Base-by-base conservation (phyloP, 2,113 vertebrate species). In the Pseudorasbora parva region DNA sequence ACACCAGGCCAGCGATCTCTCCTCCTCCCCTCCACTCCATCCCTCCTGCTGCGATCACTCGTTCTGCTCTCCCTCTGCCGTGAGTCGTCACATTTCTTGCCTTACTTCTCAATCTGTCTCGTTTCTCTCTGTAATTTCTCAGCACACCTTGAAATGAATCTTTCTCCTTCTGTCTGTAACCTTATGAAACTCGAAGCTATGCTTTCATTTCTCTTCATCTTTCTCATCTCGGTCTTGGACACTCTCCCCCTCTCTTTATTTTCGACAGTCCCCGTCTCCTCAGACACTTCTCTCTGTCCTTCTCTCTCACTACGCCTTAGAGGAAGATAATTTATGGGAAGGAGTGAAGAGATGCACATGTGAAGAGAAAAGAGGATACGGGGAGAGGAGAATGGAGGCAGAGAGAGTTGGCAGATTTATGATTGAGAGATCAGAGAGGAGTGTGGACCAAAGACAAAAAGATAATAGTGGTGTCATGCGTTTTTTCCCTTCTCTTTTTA, bases 21-120 rank as follows among this genome's bases (percentile, higher is more conserved):
- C 87, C 92, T 84, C 79, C 86, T 85, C 88, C 88, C 91, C 72
- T 85, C 84, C 23, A 72, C 89, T 77, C 74, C 84, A 88, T 90
- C 90, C 76, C 79, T 92, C 81, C 81, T 83, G 82, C 84, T 93
- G 73, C 88, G 91, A 71, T 88, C 91, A 72, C 87, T 93, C 89
- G 71, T 93, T 86, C 90, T 94, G 84, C 89, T 95, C 78, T 91
- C 89, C 83, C 89, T 91, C 79, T 85, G 90, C 86, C 89, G 94
- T 95, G 94, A 95, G 94, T 94, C 43, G 17, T 62, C 60, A 76
- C 60, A 69, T 49, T 74, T 47, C 59, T 37, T 37, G 25, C 41
- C 62, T 23, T 82, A n/a, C 54, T 15, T 83, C 59, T 62, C 57
- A 60, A 66, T 81, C 79, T 25, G 27, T 57, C 27, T 30, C 27